Evolutionary conservation across 2,888 invertebrate genomes (phyloP).

Genomic region (Microctonus hyperodae): DNA sequence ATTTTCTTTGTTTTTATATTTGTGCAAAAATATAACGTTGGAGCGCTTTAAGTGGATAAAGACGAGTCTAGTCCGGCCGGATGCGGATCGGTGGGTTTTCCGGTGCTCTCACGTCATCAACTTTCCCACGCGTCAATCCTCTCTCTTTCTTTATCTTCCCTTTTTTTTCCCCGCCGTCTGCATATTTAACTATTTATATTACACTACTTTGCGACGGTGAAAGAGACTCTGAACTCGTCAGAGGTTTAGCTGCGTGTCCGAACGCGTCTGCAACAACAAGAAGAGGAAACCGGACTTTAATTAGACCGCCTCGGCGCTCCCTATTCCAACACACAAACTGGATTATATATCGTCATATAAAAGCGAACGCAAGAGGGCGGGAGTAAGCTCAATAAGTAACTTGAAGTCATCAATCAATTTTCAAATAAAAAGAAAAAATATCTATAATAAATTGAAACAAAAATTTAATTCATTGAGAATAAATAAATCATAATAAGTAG

Average conservation of each 20-base stretch:
- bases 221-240: background rate
- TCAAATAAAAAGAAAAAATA: background rate
- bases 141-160: background rate
- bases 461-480: background rate
- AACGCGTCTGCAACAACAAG: conserved; percentile 39
- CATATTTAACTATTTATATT: background rate
- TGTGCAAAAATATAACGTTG: background rate
- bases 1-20: background rate
- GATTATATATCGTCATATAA: conserved; percentile 34
- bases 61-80: conserved; percentile 15
- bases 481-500: background rate
- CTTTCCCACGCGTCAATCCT: conserved; percentile 45
- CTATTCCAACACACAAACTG: conserved; percentile 23
- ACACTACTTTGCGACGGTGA: background rate
- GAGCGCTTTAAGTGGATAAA: conserved; percentile 7
- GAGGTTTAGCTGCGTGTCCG: conserved; percentile 8
- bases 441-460: background rate
- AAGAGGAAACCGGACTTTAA: conserved; percentile 48
- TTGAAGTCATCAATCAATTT: conserved; percentile 20
- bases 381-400: conserved; percentile 11
- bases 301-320: conserved; percentile 45
- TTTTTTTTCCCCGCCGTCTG: background rate
- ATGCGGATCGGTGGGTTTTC: conserved; percentile 42
- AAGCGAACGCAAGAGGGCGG: conserved; percentile 6
- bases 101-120: conserved; percentile 40